phyloP scores from a whole-genome alignment of 1,140 invertebrate genomes.

The Drosophila ercepeae region DNA sequence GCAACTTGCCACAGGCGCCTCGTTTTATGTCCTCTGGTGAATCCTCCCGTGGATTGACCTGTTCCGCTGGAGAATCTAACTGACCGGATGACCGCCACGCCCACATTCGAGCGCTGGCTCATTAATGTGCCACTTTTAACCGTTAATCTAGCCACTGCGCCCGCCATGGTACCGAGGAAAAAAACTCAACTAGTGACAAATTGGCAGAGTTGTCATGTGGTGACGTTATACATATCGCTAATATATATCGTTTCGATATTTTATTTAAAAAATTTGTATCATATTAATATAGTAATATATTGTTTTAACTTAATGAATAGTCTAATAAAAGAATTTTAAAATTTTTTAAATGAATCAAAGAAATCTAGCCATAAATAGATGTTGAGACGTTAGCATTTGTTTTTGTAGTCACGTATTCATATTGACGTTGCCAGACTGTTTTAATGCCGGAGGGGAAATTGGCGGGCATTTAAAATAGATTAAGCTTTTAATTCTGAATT shows the following conservation, averaged over 20 bases:
- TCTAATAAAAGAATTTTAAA: neutral
- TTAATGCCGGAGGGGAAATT: conserved; percentile 9
- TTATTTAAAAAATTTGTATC: neutral
- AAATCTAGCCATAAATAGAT: neutral
- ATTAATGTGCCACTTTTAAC: conserved; percentile 49
- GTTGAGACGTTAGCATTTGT: neutral
- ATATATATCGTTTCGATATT: neutral
- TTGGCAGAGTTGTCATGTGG: conserved; percentile 36
- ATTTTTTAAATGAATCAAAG: neutral
- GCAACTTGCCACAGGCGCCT: conserved; percentile 37
- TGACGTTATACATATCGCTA: neutral
- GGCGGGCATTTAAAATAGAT: conserved; percentile 31
- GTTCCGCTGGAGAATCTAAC: conserved; percentile 23
- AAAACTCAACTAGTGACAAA: conserved; percentile 62
- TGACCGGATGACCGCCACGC: conserved; percentile 25
- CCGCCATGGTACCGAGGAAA: conserved; percentile 52
- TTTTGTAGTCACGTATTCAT: neutral
- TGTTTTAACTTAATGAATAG: neutral
- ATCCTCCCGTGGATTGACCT: conserved; percentile 10
- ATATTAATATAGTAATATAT: too few relatives aligned
- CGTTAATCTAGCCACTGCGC: conserved; percentile 53
- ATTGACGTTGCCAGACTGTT: conserved; percentile 14
- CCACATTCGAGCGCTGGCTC: conserved; percentile 18
- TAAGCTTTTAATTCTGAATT: neutral
- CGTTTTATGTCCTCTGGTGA: conserved; percentile 7